These are phyloP conservation scores for Mesorhabditis sp. DNA, from an alignment of 2,888 invertebrate species.

Conservation along the genomic window DNA sequence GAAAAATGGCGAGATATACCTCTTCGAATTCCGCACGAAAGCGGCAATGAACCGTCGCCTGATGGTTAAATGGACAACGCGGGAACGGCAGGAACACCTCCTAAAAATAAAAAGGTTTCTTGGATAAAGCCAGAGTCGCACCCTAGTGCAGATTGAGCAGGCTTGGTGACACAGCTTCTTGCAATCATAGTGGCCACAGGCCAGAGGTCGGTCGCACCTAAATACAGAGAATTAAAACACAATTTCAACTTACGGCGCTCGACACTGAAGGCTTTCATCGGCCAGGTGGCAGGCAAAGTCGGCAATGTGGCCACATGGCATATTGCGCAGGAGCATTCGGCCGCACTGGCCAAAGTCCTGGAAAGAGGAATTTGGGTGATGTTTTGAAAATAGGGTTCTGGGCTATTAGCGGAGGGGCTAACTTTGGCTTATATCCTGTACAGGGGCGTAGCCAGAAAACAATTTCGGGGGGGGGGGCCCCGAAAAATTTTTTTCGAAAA, in stretches of 20 bases:
- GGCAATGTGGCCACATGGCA: conserved; percentile 41
- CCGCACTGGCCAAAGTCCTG: conserved; percentile 58
- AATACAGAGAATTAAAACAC: conserved; percentile 5
- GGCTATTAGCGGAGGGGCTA: no score
- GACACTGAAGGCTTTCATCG: conserved; percentile 9
- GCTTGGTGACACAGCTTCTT: conserved; percentile 17
- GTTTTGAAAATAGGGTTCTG: no score
- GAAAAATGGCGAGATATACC: conserved; percentile 22
- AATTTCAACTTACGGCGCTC: conserved; percentile 33
- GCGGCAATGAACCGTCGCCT: conserved; percentile 50
- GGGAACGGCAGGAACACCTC: not conserved
- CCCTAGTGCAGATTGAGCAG: not conserved
- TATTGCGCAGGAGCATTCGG: conserved; percentile 30
- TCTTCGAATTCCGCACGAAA: conserved; percentile 35
- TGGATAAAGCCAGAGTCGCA: no score
- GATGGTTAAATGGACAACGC: conserved; percentile 43
- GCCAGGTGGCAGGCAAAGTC: conserved; percentile 28
- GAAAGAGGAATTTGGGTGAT: conserved; percentile 24
- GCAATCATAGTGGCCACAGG: conserved; percentile 30
- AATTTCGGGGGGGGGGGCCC: no score
- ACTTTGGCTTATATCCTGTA: no score
- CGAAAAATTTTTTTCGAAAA: no score
- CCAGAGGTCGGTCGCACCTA: conserved; percentile 35
- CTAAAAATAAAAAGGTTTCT: not conserved
- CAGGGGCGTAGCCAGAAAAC: no score